Evolutionary conservation across 1,140 invertebrate genomes (phyloP).

Genomic region (Drosophila fuyamai): DNA sequence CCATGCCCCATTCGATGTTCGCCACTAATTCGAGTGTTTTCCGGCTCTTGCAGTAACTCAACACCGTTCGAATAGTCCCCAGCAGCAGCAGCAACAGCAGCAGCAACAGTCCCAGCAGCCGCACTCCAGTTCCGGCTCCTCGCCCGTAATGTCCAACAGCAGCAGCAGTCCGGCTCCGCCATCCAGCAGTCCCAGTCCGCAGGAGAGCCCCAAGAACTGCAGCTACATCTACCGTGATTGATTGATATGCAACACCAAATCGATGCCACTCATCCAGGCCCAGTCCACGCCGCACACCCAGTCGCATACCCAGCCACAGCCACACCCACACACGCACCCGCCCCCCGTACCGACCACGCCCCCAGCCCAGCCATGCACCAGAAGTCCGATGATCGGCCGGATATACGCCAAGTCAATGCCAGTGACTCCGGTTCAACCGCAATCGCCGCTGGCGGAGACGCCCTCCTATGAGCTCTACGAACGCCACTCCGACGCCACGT

Average conservation of each 20-base stretch:
- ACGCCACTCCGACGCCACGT: conserved; percentile 51
- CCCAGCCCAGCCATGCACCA: conserved; percentile 20
- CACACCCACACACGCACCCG: conserved; percentile 8
- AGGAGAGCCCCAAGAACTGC: conserved; percentile 85
- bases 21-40: conserved; percentile 19
- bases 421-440: conserved; percentile 77
- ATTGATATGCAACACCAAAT: conserved; percentile 85
- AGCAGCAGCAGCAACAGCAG: conserved; percentile 62
- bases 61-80: conserved; percentile 85
- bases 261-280: conserved; percentile 84
- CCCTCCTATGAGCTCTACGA: conserved; percentile 71
- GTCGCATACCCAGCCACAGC: conserved; percentile 16
- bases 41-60: conserved; percentile 81
- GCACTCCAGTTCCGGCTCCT: conserved; percentile 84
- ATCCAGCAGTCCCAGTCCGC: conserved; percentile 84
- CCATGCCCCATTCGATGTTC: conserved; percentile 38
- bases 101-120: conserved; percentile 60
- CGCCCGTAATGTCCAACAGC: conserved; percentile 84
- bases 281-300: conserved; percentile 40
- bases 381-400: conserved; percentile 36
- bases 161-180: conserved; percentile 84
- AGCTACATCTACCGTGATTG: conserved; percentile 85
- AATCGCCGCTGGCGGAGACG: conserved; percentile 66
- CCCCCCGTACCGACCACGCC: conserved; percentile 10
- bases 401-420: conserved; percentile 77